These are phyloP conservation scores for Galerucella calmariensis DNA, from an alignment of 2,888 invertebrate genomes.

Conservation along the genomic window DNA sequence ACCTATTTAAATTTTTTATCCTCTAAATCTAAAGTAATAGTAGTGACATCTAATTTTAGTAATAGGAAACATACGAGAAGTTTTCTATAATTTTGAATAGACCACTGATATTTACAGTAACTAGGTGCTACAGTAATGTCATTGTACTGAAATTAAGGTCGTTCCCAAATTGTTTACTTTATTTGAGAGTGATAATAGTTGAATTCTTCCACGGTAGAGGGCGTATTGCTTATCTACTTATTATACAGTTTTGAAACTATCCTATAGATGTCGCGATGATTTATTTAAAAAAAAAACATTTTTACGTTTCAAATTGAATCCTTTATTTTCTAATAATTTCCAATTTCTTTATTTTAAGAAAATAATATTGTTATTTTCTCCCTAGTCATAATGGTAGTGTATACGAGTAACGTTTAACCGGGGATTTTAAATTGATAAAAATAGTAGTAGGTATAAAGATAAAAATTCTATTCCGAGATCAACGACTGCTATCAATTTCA, in stretches of 20 bases:
- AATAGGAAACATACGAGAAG: neutral
- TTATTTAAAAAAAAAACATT: neutral
- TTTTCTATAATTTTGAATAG: neutral
- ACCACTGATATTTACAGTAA: no score
- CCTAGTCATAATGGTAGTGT: no score
- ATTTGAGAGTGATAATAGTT: no score
- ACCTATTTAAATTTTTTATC: neutral
- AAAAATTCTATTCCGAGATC: constrained; percentile 6
- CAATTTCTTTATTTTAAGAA: no score
- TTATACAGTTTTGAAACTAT: no score
- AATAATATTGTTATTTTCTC: no score
- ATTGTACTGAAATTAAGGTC: no score
- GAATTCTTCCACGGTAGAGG: no score
- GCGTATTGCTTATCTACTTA: no score
- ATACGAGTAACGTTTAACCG: no score
- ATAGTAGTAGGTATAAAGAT: neutral
- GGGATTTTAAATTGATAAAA: neutral
- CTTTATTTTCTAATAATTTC: neutral
- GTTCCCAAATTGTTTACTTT: no score
- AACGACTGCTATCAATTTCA: neutral
- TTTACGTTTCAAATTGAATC: neutral
- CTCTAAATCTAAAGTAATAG: neutral
- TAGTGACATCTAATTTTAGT: neutral
- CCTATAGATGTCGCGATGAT: neutral
- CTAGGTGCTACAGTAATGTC: no score